These are phyloP conservation scores for Erebia aethiops DNA, from an alignment of 2,888 invertebrate genomes.

Conservation along the genomic window DNA sequence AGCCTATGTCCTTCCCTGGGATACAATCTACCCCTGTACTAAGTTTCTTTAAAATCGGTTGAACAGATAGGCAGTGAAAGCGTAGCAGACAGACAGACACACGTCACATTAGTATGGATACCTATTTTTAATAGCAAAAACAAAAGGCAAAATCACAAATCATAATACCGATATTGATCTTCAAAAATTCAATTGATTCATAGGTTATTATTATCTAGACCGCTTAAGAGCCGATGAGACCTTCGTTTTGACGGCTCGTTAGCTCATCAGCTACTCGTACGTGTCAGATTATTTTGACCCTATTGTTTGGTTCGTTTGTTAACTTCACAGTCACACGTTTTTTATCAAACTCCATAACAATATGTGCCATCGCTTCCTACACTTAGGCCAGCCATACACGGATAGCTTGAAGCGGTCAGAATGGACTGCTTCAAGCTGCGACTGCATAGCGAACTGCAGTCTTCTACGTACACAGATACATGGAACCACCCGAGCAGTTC, in stretches of 20 bases:
- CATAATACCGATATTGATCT: conserved; percentile 23
- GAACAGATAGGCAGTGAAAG: no score
- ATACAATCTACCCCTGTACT: no score
- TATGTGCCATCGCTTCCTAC: conserved; percentile 31
- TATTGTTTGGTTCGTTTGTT: conserved; percentile 58
- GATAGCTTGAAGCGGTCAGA: no score
- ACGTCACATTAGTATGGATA: background rate
- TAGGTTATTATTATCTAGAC: conserved; percentile 25
- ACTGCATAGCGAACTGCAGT: no score
- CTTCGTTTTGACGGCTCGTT: conserved; percentile 57
- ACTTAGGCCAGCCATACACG: background rate
- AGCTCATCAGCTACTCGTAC: conserved; percentile 55
- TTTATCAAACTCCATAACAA: conserved; percentile 31
- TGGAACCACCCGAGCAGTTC: no score
- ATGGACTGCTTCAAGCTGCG: no score
- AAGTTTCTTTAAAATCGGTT: no score
- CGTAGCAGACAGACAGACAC: no score
- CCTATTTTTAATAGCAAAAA: conserved; percentile 2
- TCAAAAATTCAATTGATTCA: conserved; percentile 18
- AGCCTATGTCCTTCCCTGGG: no score
- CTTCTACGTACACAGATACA: no score
- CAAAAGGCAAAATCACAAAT: conserved; percentile 18
- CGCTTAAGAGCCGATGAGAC: conserved; percentile 21
- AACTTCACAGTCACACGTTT: conserved; percentile 42
- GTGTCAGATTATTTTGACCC: conserved; percentile 57